Percentiles rank a stretch among this genome's conserved stretches.
phyloP scores from a whole-genome alignment of 2,797 vertebrate species.

The Pseudocheirus occidentalis region DNA sequence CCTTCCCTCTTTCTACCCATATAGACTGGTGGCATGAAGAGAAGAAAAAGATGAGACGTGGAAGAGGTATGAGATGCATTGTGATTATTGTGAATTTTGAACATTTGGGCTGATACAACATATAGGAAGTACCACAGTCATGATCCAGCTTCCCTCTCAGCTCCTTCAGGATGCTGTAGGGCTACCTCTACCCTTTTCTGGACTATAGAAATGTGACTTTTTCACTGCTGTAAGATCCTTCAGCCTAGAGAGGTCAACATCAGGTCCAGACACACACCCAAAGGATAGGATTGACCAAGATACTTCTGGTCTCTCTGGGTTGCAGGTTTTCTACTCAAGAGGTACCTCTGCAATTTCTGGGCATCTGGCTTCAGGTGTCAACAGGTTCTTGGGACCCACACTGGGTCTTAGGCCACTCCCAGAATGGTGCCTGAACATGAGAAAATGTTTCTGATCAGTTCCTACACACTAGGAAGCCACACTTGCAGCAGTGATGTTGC shows the following conservation, averaged over 20 bases:
- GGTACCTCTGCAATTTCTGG: not conserved
- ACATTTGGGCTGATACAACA: not conserved
- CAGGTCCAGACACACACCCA: not conserved
- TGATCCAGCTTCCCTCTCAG: not conserved
- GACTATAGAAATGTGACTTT: not conserved
- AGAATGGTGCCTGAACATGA: not conserved
- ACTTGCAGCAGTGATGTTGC: not conserved
- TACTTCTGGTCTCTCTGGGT: not conserved
- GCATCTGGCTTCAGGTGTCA: not conserved
- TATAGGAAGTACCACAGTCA: not conserved
- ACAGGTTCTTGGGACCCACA: not conserved
- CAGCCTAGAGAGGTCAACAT: not conserved
- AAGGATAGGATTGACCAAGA: not conserved
- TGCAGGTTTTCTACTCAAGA: not conserved
- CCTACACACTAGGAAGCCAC: not conserved
- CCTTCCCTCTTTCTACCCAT: not conserved
- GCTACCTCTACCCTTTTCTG: not conserved
- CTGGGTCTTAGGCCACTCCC: not conserved
- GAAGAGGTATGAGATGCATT: not conserved
- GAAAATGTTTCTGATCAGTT: not conserved
- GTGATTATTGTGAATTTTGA: not conserved
- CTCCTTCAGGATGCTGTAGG: not conserved
- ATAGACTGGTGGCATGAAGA: not conserved
- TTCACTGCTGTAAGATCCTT: not conserved
- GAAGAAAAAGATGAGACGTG: not conserved